These are phyloP conservation scores for Drosophila orosa DNA, from an alignment of 1,140 invertebrate genomes.

Conservation along the genomic window DNA sequence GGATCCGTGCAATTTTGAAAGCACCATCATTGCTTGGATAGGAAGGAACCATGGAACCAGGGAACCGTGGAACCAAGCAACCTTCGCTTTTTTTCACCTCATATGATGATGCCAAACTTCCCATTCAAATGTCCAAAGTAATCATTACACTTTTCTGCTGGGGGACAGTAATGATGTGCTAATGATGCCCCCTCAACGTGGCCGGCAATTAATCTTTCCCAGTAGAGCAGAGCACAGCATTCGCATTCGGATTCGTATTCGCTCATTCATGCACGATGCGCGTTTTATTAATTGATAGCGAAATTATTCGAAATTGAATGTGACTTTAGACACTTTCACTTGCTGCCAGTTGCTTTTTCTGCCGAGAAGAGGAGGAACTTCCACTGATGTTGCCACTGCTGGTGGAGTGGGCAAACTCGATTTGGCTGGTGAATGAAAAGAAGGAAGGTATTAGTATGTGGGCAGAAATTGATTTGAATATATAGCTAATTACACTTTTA, in stretches of 20 bases:
- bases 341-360: conserved; percentile 36
- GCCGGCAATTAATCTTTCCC: conserved; percentile 70
- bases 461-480: not conserved
- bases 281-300: conserved; percentile 78
- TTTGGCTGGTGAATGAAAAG: conserved; percentile 4
- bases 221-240: conserved; percentile 40
- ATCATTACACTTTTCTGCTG: conserved; percentile 43
- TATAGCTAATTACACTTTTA: not conserved
- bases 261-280: conserved; percentile 55
- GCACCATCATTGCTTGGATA: conserved; percentile 20
- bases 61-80: conserved; percentile 22
- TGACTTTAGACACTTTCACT: conserved; percentile 71
- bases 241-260: conserved; percentile 31
- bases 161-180: conserved; percentile 73
- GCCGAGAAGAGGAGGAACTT: conserved; percentile 15
- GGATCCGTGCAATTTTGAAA: conserved; percentile 42
- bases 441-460: not conserved
- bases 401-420: conserved; percentile 17
- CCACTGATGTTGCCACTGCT: conserved; percentile 3
- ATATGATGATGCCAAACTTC: conserved; percentile 30
- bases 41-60: conserved; percentile 30
- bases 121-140: conserved; percentile 47
- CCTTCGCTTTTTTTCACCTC: conserved; percentile 31
- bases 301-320: conserved; percentile 78
- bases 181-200: conserved; percentile 58